Evolutionary conservation across 1,140 invertebrate genomes (phyloP), one percentile per base, ranked within the genome.

Genomic region (Drosophila parabipectinata): DNA sequence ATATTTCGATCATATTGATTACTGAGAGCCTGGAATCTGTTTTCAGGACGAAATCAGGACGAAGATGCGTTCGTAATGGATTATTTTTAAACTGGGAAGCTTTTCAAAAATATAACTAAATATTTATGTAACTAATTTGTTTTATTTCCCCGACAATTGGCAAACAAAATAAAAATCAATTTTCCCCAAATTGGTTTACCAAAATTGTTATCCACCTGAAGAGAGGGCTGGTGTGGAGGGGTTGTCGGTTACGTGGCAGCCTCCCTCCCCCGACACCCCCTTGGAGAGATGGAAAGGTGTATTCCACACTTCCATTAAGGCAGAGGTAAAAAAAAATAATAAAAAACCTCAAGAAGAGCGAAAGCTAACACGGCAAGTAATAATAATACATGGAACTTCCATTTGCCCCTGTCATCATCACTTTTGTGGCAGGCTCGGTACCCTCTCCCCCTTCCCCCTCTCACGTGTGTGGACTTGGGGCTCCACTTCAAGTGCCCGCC

Each of bases 341-440:
- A 15, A 45, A 44, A 44, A 15, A 44, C 41, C n/a, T 44, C 14
- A n/a, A 26, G 12, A 28, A 51, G 50, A 61, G 52, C 26, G 34
- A 69, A 58, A 72, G 45, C 44, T 34, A 66, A 63, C 47, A 72
- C 45, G 34, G 44, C 64, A 62, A 72, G 66, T 62, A 66, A 72
- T 76, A 76, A 76, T 72, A 80, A 76, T 76, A 80, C 77, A 80
- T 60, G 77, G 76, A 80, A 80, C 44, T 80, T 80, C 77, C 78
- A 80, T 80, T 80, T 80, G 72, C 32, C 72, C 66, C 72, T 80
- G 77, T 80, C 77, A 76, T 80, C 77, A 80, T 79, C 72, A 80
- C 72, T 80, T 72, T 64, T 56, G 58, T 14, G 48, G 34, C 55
- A 55, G 24, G 28, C 51, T 12, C 59, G 41, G 44, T 12, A 5